A percentile compares a stretch with the other conserved stretches of the same genome.
phyloP scores from a whole-genome alignment of 2,888 invertebrate genomes.

The Coelopa pilipes region DNA sequence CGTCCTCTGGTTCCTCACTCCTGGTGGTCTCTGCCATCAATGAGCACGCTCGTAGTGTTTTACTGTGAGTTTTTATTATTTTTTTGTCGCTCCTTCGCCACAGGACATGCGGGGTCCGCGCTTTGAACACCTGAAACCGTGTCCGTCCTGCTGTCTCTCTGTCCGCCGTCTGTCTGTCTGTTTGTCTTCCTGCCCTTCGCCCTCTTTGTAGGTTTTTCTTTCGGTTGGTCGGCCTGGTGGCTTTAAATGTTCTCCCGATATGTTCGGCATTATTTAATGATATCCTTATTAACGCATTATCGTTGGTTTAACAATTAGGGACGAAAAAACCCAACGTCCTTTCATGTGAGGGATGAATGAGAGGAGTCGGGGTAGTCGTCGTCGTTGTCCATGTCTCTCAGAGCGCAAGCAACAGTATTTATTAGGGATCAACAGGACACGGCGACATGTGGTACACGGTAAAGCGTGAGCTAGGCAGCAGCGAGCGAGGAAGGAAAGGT shows the following conservation, averaged over 20 bases:
- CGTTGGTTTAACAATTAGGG: constrained; percentile 9
- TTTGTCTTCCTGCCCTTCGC: no score
- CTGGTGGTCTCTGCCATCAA: constrained; percentile 23
- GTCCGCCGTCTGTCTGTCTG: no score
- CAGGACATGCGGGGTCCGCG: constrained; percentile 4
- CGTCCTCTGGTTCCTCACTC: background rate
- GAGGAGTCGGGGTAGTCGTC: no score
- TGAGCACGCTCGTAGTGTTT: background rate
- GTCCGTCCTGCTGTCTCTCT: background rate
- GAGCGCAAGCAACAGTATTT: background rate
- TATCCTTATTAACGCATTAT: constrained; percentile 16
- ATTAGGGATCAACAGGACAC: background rate
- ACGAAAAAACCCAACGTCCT: background rate
- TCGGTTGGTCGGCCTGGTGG: no score
- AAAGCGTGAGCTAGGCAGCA: no score
- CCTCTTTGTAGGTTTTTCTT: no score
- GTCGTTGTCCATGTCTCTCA: no score
- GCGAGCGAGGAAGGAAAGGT: no score
- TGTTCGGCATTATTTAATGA: constrained; percentile 8
- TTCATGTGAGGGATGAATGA: background rate
- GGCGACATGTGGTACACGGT: background rate
- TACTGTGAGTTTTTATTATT: background rate
- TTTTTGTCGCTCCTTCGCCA: background rate
- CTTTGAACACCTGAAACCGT: background rate
- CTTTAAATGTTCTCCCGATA: background rate